Evolutionary conservation across 2,113 vertebrate genomes (phyloP).

Genomic region (Aspiorhynchus laticeps): DNA sequence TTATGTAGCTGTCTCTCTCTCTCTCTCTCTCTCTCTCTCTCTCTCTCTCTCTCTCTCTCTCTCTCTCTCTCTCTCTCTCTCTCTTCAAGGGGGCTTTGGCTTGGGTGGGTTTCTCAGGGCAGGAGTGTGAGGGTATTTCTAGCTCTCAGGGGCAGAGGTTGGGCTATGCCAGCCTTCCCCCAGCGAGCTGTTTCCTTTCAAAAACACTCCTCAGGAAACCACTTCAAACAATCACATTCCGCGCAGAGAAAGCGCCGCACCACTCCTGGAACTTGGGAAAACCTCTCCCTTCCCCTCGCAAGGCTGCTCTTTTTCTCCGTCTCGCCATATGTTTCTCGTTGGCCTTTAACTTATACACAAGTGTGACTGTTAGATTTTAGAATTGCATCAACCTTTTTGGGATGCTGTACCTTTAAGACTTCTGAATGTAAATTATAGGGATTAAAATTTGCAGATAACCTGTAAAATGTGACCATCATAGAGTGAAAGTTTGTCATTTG

Average conservation of each 20-base stretch:
- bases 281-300: constrained; percentile 64
- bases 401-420: background rate
- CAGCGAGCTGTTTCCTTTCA: constrained; percentile 59
- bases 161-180: constrained; percentile 56
- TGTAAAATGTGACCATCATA: too few species aligned
- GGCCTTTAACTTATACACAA: background rate
- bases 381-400: background rate
- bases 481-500: too few species aligned
- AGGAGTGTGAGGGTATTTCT: constrained; percentile 44
- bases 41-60: background rate
- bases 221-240: constrained; percentile 67
- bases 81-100: constrained; percentile 14
- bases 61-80: constrained; percentile 11
- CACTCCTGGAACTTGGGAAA: constrained; percentile 63
- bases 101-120: constrained; percentile 14
- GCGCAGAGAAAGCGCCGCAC: constrained; percentile 57
- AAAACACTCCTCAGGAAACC: constrained; percentile 67
- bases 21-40: constrained; percentile 13
- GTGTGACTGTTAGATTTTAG: background rate
- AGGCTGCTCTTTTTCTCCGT: constrained; percentile 30
- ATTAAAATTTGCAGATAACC: too few species aligned
- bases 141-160: constrained; percentile 53
- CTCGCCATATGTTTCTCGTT: constrained; percentile 8
- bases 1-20: background rate
- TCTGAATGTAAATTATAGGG: background rate